Evolutionary conservation across 1,140 invertebrate genomes (phyloP).

Genomic region (Pissodes strobi): DNA sequence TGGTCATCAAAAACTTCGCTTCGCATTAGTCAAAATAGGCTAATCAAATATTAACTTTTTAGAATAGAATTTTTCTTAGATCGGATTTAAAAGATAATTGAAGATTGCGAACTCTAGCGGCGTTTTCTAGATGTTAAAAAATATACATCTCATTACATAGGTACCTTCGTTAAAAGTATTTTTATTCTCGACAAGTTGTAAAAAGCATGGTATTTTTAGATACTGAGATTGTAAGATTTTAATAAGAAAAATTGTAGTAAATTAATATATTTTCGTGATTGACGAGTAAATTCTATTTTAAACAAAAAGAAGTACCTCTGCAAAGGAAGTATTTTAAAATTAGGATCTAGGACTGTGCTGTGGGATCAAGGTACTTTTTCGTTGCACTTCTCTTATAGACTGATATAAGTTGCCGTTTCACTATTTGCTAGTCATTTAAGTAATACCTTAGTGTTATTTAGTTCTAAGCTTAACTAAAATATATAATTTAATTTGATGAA

Average conservation of each 20-base stretch:
- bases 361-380: not conserved
- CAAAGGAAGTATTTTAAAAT: not conserved
- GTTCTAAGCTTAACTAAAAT: no score
- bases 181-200: constrained; percentile 28
- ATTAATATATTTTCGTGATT: constrained; percentile 44
- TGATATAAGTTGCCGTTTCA: not conserved
- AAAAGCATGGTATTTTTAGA: constrained; percentile 34
- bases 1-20: constrained; percentile 35
- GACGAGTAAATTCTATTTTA: constrained; percentile 32
- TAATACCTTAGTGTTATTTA: no score
- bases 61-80: constrained; percentile 39
- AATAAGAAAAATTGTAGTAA: constrained; percentile 26
- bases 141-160: constrained; percentile 32
- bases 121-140: constrained; percentile 20
- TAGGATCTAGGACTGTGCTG: not conserved
- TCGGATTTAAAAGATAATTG: constrained; percentile 28
- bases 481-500: no score
- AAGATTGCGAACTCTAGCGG: constrained; percentile 24
- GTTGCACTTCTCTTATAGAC: not conserved
- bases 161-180: constrained; percentile 31
- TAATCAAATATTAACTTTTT: constrained; percentile 42
- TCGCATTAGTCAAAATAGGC: constrained; percentile 38
- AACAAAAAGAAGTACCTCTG: not conserved
- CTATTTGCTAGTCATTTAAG: not conserved
- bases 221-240: constrained; percentile 31